phyloP scores from a whole-genome alignment of 1,140 invertebrate genomes.

The Gryllus bimaculatus region DNA sequence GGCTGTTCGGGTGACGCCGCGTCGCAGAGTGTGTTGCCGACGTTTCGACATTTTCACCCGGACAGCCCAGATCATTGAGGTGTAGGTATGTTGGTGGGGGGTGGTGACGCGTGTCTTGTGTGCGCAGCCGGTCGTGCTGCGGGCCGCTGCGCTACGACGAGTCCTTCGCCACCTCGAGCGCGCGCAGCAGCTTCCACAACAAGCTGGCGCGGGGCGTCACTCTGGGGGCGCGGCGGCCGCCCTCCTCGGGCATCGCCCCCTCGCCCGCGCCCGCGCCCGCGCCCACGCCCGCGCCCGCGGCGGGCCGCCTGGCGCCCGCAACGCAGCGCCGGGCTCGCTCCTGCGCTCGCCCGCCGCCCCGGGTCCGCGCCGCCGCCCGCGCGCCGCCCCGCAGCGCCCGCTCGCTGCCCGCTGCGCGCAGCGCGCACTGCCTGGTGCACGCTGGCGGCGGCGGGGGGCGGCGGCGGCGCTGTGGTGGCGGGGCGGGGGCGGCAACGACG shows the following conservation, averaged over 20 bases:
- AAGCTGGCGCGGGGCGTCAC: background rate
- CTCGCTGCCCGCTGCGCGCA: background rate
- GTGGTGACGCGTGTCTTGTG: background rate
- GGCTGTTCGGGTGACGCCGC: no score
- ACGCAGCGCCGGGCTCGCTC: background rate
- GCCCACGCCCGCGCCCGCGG: background rate
- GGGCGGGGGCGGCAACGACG: no score
- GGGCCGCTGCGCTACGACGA: constrained; percentile 28
- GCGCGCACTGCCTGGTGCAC: background rate
- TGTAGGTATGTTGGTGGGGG: no score
- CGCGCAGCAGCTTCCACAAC: background rate
- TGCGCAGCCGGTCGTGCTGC: constrained; percentile 31
- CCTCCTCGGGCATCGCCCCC: background rate
- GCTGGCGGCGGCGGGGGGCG: no score
- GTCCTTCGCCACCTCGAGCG: background rate
- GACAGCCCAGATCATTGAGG: no score
- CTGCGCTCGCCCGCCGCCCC: background rate
- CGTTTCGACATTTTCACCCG: no score
- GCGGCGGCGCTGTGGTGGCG: no score
- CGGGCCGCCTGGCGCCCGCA: background rate
- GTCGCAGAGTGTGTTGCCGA: no score
- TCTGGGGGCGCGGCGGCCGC: background rate
- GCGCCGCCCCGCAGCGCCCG: no score
- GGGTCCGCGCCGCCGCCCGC: no score
- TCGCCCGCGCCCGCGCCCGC: no score